Evolutionary conservation across 2,888 invertebrate genomes (phyloP).

Genomic region (Lasioglossum lativentre): DNA sequence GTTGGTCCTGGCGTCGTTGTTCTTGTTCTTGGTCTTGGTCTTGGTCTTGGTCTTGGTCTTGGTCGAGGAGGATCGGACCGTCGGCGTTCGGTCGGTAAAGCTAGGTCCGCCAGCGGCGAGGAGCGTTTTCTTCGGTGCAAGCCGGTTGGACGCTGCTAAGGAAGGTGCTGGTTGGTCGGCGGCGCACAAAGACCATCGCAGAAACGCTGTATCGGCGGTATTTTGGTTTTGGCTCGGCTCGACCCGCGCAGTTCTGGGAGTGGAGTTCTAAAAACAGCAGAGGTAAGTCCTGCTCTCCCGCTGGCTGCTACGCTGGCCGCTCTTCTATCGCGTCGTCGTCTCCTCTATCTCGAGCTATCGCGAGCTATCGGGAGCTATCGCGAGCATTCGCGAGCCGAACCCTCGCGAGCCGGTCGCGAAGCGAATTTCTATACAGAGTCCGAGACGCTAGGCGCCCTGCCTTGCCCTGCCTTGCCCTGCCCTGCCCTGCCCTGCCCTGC

Average conservation of each 20-base stretch:
- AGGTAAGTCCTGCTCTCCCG: constrained; percentile 82
- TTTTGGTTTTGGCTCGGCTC: constrained; percentile 85
- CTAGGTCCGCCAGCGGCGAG: constrained; percentile 36
- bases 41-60: constrained; percentile 32
- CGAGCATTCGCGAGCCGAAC: constrained; percentile 22
- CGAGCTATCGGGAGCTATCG: constrained; percentile 41
- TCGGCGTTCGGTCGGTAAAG: constrained; percentile 50
- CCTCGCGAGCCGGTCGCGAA: constrained; percentile 18
- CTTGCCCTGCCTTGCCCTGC: background rate
- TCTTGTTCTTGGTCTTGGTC: background rate
- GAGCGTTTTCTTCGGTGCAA: constrained; percentile 54
- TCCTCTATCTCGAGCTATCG: constrained; percentile 20
- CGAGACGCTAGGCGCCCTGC: background rate
- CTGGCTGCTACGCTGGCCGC: constrained; percentile 32
- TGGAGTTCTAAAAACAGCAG: constrained; percentile 85
- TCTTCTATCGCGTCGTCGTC: constrained; percentile 31
- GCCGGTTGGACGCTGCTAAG: constrained; percentile 66
- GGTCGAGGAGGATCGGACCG: constrained; percentile 28
- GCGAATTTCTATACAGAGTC: constrained; percentile 1
- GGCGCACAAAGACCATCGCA: constrained; percentile 65
- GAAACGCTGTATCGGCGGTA: constrained; percentile 81
- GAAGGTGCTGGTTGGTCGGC: constrained; percentile 68
- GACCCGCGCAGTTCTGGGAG: constrained; percentile 84
- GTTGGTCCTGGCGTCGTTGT: background rate
- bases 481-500: background rate